Base-by-base conservation (phyloP, 2,113 vertebrate species). In the Numenius arquata region DNA sequence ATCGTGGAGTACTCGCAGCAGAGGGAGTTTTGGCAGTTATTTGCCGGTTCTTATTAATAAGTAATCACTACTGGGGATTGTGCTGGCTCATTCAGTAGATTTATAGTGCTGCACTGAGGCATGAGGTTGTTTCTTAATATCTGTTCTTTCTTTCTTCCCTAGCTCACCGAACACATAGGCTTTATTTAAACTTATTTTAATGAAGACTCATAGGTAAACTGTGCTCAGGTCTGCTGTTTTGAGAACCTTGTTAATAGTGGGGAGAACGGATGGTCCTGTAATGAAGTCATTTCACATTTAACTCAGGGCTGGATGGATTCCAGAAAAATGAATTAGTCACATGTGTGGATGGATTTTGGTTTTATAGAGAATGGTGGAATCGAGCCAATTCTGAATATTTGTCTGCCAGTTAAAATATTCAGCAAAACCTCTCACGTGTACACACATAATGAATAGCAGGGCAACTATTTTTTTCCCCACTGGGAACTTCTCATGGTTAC, bases 41-140 rank as follows among this genome's bases (percentile, higher is more conserved):
- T 96, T 96, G 91, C 94, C 19, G 9, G 94, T 96, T 96, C 90
- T 89, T 96, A 96, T 97, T 97, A 97, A 97, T 97, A 97, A 97
- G 96, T 97, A 97, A 96, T 97, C 95, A 95, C 93, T 75, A 45
- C 85, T 95, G 97, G 89, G 97, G 95, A 94, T 95, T 96, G 95
- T 91, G 92, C 96, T 94, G 92, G 90, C 97, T 97, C 93, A 75
- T 97, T 97, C 92, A 92, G 76, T 91, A 95, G 96, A 97, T 97
- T 96, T 97, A 97, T 96, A 95, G 95, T 92, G 93, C 96, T 96
- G 96, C 96, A 96, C 93, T 90, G 93, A 97, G 80, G 95, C 94
- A 94, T 90, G 89, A 94, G 85, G 48, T 82, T 96, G 95, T 90
- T 95, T 85, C 93, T 96, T 96, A 96, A 96, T 97, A 90, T 85